phyloP scores from a whole-genome alignment of 2,797 vertebrate genomes.

The Acanthurus tractus region DNA sequence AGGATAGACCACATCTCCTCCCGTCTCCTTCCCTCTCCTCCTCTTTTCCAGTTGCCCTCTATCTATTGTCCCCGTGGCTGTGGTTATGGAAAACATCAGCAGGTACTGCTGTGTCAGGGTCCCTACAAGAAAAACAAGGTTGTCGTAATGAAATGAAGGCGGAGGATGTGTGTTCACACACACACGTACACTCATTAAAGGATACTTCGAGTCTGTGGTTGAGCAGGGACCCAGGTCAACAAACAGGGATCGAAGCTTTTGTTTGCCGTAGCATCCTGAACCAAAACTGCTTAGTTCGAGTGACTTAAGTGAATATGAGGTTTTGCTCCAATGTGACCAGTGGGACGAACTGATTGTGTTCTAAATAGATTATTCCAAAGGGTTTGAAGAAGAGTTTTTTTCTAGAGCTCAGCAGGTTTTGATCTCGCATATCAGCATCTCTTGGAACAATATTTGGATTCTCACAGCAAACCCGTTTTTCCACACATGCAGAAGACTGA shows the following conservation, averaged over 20 bases:
- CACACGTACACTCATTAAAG: constrained; percentile 73
- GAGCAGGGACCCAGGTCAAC: constrained; percentile 56
- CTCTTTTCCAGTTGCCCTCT: constrained; percentile 55
- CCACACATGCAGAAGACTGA: constrained; percentile 22
- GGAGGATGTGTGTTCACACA: constrained; percentile 19
- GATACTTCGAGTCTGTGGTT: constrained; percentile 69
- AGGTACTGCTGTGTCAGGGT: constrained; percentile 77
- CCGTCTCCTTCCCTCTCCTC: constrained; percentile 36
- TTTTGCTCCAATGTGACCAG: constrained; percentile 70
- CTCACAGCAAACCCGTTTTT: constrained; percentile 33
- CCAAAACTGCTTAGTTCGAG: constrained; percentile 78
- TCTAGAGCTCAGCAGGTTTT: constrained; percentile 71
- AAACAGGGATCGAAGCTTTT: constrained; percentile 51
- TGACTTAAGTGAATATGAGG: constrained; percentile 73
- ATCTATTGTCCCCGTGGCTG: constrained; percentile 70
- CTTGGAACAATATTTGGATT: constrained; percentile 58
- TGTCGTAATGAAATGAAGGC: constrained; percentile 72
- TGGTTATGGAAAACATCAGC: constrained; percentile 68
- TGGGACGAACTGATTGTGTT: constrained; percentile 75
- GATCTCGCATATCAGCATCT: constrained; percentile 67
- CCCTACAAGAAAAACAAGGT: constrained; percentile 62
- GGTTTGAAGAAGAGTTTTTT: constrained; percentile 56
- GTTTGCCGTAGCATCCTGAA: constrained; percentile 68
- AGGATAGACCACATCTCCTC: constrained; percentile 53
- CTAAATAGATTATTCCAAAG: constrained; percentile 71